phyloP scores from a whole-genome alignment of 2,888 invertebrate species.

The Ectemnius lituratus region DNA sequence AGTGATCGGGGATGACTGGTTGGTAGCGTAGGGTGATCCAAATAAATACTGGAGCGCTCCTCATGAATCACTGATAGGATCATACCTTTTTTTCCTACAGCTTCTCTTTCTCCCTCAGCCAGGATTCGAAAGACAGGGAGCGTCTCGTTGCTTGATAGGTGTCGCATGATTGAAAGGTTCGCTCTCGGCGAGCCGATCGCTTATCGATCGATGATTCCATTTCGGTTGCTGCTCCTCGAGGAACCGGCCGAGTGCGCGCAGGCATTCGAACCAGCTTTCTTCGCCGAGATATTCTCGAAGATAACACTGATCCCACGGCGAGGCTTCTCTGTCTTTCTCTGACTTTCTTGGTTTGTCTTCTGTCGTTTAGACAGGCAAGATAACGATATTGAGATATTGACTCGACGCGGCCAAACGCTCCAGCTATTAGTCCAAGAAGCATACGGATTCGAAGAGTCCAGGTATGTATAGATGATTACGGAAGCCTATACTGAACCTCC shows the following conservation, averaged over 20 bases:
- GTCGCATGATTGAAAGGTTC: conserved; percentile 73
- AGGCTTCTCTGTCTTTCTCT: conserved; percentile 20
- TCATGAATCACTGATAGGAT: conserved; percentile 67
- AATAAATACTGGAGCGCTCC: conserved; percentile 56
- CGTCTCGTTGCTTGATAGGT: conserved; percentile 61
- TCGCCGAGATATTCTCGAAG: conserved; percentile 58
- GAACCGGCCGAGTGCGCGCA: conserved; percentile 34
- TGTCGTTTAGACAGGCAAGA: conserved; percentile 61
- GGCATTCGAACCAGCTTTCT: conserved; percentile 44
- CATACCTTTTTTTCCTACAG: conserved; percentile 45
- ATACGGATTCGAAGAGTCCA: conserved; percentile 26
- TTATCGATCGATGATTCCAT: conserved; percentile 72
- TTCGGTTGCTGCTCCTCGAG: conserved; percentile 48
- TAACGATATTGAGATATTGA: conserved; percentile 71
- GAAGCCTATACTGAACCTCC: conserved; percentile 18
- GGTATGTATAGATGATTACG: conserved; percentile 28
- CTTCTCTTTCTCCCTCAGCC: conserved; percentile 25
- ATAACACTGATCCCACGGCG: conserved; percentile 59
- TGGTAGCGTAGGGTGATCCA: conserved; percentile 37
- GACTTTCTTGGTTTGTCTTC: conserved; percentile 42
- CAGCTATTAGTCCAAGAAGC: conserved; percentile 60
- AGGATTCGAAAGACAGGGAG: conserved; percentile 63
- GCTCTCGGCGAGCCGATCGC: conserved; percentile 60
- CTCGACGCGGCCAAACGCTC: conserved; percentile 58
- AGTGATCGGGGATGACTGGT: no score